A percentile compares a stretch with the other conserved stretches of the same genome.
Conservation (phyloP, 1,140 invertebrate genomes). For the Achatina immaculata region DNA sequence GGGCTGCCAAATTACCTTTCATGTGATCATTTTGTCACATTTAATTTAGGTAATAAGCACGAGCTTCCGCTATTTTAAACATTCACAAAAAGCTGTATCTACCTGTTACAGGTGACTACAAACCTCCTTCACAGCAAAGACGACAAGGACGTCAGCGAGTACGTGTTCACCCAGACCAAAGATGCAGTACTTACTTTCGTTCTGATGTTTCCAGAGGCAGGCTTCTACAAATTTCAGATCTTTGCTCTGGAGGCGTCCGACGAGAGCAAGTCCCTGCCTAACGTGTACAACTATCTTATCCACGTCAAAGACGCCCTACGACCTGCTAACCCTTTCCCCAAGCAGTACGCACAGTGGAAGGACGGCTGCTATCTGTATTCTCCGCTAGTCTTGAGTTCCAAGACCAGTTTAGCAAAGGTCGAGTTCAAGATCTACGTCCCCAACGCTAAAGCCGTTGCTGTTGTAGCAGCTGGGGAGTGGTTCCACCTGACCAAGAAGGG, state of each 20-base stretch:
- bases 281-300: slow-evolving; percentile 69
- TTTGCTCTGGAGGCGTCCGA: slow-evolving; percentile 63
- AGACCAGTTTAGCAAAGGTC: slow-evolving; percentile 49
- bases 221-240: slow-evolving; percentile 68
- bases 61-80: no score
- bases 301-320: slow-evolving; percentile 43
- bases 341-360: slow-evolving; percentile 70
- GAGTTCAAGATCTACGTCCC: slow-evolving; percentile 60
- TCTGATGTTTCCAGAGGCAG: slow-evolving; percentile 57
- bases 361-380: slow-evolving; percentile 67
- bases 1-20: no score
- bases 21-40: no score
- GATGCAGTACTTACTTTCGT: slow-evolving; percentile 47
- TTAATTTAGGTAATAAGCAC: no score
- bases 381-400: slow-evolving; percentile 56
- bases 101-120: slow-evolving; percentile 26
- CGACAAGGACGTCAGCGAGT: slow-evolving; percentile 39
- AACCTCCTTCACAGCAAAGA: slow-evolving; percentile 21
- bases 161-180: slow-evolving; percentile 62
- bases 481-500: slow-evolving; percentile 60
- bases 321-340: slow-evolving; percentile 62
- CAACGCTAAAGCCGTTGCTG: slow-evolving; percentile 62
- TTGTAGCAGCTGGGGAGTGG: slow-evolving; percentile 66
- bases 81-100: no score
- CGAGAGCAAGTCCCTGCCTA: slow-evolving; percentile 63